Conservation (phyloP, 2,888 invertebrate genomes). For the Philaethria dido region DNA sequence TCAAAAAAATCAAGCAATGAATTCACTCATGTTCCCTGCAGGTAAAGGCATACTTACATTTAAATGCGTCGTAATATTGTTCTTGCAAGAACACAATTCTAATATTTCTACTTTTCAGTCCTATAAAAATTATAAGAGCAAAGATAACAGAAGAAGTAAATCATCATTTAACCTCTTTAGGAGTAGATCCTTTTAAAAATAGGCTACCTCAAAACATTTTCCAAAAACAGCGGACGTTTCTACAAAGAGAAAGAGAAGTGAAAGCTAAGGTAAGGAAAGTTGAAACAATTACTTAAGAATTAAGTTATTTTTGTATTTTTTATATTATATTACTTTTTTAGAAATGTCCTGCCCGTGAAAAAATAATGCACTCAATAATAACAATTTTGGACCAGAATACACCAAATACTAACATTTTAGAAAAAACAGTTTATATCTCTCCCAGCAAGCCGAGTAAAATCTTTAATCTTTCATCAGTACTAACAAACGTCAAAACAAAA, state of each 20-base stretch:
- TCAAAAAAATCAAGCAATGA: constrained; percentile 36
- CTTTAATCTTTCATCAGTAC: constrained; percentile 71
- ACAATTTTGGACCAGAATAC: constrained; percentile 71
- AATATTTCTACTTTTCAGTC: constrained; percentile 52
- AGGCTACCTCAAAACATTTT: constrained; percentile 82
- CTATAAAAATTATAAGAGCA: constrained; percentile 69
- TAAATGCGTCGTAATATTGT: background rate
- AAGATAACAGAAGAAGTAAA: constrained; percentile 80
- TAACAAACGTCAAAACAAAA: constrained; percentile 81
- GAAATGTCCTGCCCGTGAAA: constrained; percentile 78
- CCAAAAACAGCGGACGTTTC: constrained; percentile 81
- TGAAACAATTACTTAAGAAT: background rate
- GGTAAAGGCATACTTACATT: constrained; percentile 29
- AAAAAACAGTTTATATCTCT: constrained; percentile 59
- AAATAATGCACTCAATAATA: constrained; percentile 72
- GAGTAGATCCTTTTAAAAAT: constrained; percentile 86
- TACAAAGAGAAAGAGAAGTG: constrained; percentile 83
- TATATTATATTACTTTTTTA: constrained; percentile 55
- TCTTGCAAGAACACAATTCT: background rate
- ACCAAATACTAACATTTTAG: constrained; percentile 47
- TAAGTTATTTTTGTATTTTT: background rate
- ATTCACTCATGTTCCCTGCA: constrained; percentile 37
- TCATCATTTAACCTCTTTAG: constrained; percentile 82
- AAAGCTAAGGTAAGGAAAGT: constrained; percentile 79
- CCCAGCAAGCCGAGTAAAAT: constrained; percentile 56